Evolutionary conservation across 1,140 invertebrate species (phyloP).

Genomic region (Watersipora subatra): DNA sequence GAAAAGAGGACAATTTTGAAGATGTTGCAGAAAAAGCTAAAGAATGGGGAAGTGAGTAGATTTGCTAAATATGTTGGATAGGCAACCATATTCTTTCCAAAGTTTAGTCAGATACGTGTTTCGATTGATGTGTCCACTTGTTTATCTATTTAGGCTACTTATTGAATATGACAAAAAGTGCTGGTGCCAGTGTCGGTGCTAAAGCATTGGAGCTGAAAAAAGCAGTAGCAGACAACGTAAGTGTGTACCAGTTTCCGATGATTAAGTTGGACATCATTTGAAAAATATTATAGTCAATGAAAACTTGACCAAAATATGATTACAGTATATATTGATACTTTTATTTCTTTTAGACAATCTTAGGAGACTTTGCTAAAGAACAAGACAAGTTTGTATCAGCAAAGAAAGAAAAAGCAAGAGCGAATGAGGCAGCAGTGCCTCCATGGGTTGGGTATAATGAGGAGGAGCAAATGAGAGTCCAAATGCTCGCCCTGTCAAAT

Average conservation of each 20-base stretch:
- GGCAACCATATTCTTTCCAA: not conserved
- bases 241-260: constrained; percentile 29
- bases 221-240: constrained; percentile 87
- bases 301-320: too few species aligned
- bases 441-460: constrained; percentile 88
- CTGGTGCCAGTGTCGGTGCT: constrained; percentile 39
- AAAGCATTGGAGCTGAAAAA: constrained; percentile 82
- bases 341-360: too few species aligned
- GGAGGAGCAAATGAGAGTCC: constrained; percentile 70
- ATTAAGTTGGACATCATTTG: not conserved
- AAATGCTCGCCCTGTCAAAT: constrained; percentile 79
- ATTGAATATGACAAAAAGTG: constrained; percentile 35
- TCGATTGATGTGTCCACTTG: too few species aligned
- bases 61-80: not conserved
- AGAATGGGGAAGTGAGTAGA: constrained; percentile 56
- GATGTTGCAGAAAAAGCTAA: constrained; percentile 79
- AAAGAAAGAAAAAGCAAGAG: constrained; percentile 55
- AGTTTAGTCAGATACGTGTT: too few species aligned
- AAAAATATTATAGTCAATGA: too few species aligned
- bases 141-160: constrained; percentile 36
- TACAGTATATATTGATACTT: too few species aligned
- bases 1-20: constrained; percentile 56
- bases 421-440: constrained; percentile 60
- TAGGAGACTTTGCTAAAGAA: constrained; percentile 89
- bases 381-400: constrained; percentile 85